These are phyloP conservation scores for Drosophila mercatorum DNA, from an alignment of 2,888 invertebrate genomes.

Conservation along the genomic window DNA sequence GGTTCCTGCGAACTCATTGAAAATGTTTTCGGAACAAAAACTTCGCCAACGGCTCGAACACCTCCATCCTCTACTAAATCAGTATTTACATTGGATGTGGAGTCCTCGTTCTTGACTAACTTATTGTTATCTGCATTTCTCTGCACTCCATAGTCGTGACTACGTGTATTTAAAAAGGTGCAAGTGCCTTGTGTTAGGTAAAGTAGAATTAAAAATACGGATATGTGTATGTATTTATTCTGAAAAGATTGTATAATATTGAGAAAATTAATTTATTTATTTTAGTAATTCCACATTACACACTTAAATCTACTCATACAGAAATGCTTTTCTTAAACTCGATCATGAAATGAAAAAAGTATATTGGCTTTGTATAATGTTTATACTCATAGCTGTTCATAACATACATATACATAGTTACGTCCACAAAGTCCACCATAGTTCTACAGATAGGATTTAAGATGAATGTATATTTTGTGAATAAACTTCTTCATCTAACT, in stretches of 20 bases:
- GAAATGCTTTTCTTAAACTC: not conserved
- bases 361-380: no score
- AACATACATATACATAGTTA: no score
- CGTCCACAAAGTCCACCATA: no score
- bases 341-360: no score
- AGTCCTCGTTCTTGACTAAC: slow-evolving; percentile 46
- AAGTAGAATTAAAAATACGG: slow-evolving; percentile 50
- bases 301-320: not conserved
- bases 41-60: slow-evolving; percentile 68
- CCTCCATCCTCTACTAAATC: slow-evolving; percentile 32
- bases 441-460: no score
- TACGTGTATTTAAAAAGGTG: slow-evolving; percentile 53
- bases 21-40: slow-evolving; percentile 82
- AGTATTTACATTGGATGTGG: slow-evolving; percentile 18
- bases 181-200: slow-evolving; percentile 41
- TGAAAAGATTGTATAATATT: slow-evolving; percentile 22
- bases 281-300: not conserved
- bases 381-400: no score
- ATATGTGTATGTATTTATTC: slow-evolving; percentile 49
- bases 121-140: slow-evolving; percentile 45
- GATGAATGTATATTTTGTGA: no score
- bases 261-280: not conserved
- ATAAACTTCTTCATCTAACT: no score
- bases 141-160: slow-evolving; percentile 43
- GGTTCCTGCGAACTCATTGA: slow-evolving; percentile 87